These are phyloP conservation scores for Danaus melanippus DNA, from an alignment of 1,140 invertebrate species.

Conservation along the genomic window DNA sequence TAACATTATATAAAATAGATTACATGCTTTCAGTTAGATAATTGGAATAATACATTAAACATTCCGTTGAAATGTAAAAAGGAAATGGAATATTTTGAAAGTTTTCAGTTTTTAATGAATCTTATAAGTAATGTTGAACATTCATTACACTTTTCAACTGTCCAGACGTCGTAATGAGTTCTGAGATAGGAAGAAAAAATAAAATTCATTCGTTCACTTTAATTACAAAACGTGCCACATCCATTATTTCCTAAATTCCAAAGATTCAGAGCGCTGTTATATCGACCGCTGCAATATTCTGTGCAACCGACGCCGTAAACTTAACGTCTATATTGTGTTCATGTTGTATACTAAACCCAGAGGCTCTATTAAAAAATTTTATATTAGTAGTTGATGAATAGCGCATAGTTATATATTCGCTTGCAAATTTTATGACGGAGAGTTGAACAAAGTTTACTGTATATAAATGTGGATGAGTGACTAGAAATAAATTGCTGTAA, in stretches of 20 bases:
- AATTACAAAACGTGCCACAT: slow-evolving; percentile 23
- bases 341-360: slow-evolving; percentile 31
- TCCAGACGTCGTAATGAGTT: slow-evolving; percentile 1
- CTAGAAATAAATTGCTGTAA: slow-evolving; percentile 7
- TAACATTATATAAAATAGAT: slow-evolving; percentile 18
- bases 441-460: neutral
- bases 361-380: slow-evolving; percentile 18
- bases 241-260: slow-evolving; percentile 28
- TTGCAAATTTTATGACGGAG: no score
- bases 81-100: no score
- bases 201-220: no score
- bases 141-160: neutral
- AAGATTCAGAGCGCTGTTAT: slow-evolving; percentile 18
- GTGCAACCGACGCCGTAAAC: slow-evolving; percentile 25
- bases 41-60: no score
- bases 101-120: no score
- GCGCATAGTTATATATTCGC: no score
- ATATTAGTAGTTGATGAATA: slow-evolving; percentile 8
- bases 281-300: slow-evolving; percentile 42
- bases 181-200: slow-evolving; percentile 3
- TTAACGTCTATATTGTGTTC: slow-evolving; percentile 34
- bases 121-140: no score
- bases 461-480: neutral
- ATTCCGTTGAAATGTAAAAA: no score
- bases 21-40: slow-evolving; percentile 8